Conservation (phyloP, 1,140 invertebrate species). For the Drosophila novamexicana region DNA sequence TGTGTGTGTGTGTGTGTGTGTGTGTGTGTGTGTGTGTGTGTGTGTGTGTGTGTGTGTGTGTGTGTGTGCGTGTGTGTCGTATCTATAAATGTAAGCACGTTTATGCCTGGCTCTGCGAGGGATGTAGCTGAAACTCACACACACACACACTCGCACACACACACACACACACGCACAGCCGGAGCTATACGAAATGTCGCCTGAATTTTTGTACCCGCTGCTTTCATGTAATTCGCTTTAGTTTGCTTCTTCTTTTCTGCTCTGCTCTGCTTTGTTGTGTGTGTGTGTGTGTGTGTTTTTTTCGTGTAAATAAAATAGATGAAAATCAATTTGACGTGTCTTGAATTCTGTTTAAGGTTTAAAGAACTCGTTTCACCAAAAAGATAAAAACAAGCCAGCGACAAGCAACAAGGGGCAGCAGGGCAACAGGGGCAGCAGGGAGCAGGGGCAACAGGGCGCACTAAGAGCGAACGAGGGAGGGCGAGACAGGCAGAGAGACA, state of each 20-base stretch:
- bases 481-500: not conserved
- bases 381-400: conserved; percentile 37
- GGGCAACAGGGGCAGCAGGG: not conserved
- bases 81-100: conserved; percentile 65
- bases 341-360: conserved; percentile 77
- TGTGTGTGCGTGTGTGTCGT: not conserved
- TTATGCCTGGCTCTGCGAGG: conserved; percentile 33
- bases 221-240: conserved; percentile 62
- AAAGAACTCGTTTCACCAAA: conserved; percentile 76
- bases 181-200: conserved; percentile 39
- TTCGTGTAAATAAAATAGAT: conserved; percentile 77
- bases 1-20: not conserved
- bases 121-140: conserved; percentile 49
- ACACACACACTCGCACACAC: conserved; percentile 8
- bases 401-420: conserved; percentile 6
- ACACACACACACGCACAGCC: conserved; percentile 5
- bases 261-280: conserved; percentile 2
- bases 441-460: conserved; percentile 6
- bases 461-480: not conserved
- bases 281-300: conserved; percentile 4
- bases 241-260: conserved; percentile 7
- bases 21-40: not conserved
- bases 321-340: conserved; percentile 81
- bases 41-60: not conserved
- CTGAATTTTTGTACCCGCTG: conserved; percentile 15